These are phyloP conservation scores for Cossypha dichroa DNA, from an alignment of 2,797 vertebrate genomes.

Conservation along the genomic window DNA sequence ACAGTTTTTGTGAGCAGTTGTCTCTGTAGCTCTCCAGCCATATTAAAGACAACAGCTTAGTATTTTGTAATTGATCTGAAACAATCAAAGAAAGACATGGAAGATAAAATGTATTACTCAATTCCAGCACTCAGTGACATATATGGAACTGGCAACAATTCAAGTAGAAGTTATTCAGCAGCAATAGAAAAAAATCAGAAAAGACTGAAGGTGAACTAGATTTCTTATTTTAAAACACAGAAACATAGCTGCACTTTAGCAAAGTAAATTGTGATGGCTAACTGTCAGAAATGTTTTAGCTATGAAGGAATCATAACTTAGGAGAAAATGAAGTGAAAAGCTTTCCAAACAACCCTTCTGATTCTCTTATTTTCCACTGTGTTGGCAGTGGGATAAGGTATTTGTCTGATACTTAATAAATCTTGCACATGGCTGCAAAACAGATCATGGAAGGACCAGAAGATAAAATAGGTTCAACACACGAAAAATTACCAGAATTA, in stretches of 20 bases:
- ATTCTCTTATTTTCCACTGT: background rate
- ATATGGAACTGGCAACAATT: background rate
- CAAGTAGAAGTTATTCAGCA: background rate
- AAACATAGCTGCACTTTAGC: background rate
- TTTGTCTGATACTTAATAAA: background rate
- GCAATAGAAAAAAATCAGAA: background rate
- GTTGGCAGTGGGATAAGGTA: background rate
- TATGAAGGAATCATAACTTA: background rate
- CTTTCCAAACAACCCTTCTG: background rate
- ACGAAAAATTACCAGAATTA: background rate
- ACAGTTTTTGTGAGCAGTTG: background rate
- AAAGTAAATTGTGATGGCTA: background rate
- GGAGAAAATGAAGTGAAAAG: background rate
- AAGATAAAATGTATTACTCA: background rate
- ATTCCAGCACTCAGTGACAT: background rate
- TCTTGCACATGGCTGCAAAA: background rate
- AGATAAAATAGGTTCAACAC: background rate
- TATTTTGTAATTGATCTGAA: background rate
- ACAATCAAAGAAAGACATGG: background rate
- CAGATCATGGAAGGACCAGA: background rate
- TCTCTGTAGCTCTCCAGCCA: background rate
- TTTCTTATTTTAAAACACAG: background rate
- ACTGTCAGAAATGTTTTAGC: background rate
- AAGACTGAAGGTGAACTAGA: background rate
- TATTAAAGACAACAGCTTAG: background rate